phyloP scores from a whole-genome alignment of 1,140 invertebrate species.

The Drosophila ananassae region DNA sequence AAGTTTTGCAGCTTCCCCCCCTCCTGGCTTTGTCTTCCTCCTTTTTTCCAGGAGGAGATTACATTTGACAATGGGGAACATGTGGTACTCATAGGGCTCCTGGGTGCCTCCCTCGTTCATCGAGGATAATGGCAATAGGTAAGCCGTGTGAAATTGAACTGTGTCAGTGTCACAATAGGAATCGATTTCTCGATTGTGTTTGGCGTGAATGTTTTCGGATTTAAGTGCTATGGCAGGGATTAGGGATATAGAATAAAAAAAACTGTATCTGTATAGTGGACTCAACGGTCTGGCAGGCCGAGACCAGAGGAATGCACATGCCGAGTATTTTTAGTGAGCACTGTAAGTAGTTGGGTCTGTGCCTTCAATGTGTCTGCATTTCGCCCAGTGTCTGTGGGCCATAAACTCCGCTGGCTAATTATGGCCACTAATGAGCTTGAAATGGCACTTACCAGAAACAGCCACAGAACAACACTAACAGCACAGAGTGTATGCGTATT shows the following conservation, averaged over 20 bases:
- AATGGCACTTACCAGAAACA: conserved; percentile 75
- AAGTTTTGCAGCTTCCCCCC: conserved; percentile 48
- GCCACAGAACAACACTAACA: conserved; percentile 33
- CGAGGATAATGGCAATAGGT: conserved; percentile 37
- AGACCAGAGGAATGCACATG: background rate
- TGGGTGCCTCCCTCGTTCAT: conserved; percentile 19
- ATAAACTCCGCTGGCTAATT: conserved; percentile 75
- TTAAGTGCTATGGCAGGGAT: conserved; percentile 17
- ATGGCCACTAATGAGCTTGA: conserved; percentile 80
- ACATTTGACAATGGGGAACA: conserved; percentile 60
- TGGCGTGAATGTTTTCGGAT: conserved; percentile 12
- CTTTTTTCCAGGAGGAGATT: conserved; percentile 42
- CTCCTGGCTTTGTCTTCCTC: background rate
- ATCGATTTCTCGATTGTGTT: conserved; percentile 33
- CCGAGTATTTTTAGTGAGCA: conserved; percentile 38
- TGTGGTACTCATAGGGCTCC: conserved; percentile 31
- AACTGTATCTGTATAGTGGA: background rate
- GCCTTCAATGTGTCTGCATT: conserved; percentile 50
- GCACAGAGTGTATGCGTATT: conserved; percentile 20
- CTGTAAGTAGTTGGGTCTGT: conserved; percentile 42
- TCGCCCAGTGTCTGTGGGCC: conserved; percentile 65
- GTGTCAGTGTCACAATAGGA: conserved; percentile 49
- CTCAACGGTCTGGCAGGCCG: conserved; percentile 6
- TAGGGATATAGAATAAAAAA: background rate
- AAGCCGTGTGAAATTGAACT: conserved; percentile 52